phyloP scores from a whole-genome alignment of 2,797 vertebrate species.

The Hydrophis major region DNA sequence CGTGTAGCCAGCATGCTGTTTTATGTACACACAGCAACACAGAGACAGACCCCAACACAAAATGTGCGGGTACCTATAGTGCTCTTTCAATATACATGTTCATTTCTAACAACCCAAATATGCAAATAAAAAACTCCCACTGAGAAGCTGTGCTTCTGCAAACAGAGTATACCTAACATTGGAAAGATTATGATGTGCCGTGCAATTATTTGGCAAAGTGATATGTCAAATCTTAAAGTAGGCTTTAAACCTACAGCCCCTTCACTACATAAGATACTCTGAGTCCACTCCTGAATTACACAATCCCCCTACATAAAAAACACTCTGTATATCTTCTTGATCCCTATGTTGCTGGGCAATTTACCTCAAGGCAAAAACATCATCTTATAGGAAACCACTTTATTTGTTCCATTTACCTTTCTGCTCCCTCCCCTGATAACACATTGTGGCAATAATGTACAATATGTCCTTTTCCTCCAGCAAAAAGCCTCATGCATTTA shows the following conservation, averaged over 20 bases:
- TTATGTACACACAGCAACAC: neutral
- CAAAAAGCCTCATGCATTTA: neutral
- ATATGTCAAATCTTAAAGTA: neutral
- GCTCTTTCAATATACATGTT: neutral
- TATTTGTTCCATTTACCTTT: slow-evolving; percentile 21
- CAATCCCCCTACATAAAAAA: neutral
- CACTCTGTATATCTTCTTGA: neutral
- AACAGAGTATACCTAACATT: neutral
- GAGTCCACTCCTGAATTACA: neutral
- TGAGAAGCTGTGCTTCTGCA: neutral
- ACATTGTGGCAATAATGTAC: slow-evolving; percentile 3
- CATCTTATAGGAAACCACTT: neutral
- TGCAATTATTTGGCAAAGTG: neutral
- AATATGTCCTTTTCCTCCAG: neutral
- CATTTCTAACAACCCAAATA: neutral
- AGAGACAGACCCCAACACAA: neutral
- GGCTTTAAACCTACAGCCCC: neutral
- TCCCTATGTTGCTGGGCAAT: neutral
- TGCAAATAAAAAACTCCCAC: neutral
- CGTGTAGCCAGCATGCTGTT: neutral
- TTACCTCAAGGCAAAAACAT: neutral
- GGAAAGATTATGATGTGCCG: neutral
- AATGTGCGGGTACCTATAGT: neutral
- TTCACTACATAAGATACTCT: neutral
- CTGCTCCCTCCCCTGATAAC: neutral